Percentiles rank a stretch among this genome's conserved stretches.
Conservation (phyloP, 2,113 vertebrate genomes). For the Isichthys henryi region DNA sequence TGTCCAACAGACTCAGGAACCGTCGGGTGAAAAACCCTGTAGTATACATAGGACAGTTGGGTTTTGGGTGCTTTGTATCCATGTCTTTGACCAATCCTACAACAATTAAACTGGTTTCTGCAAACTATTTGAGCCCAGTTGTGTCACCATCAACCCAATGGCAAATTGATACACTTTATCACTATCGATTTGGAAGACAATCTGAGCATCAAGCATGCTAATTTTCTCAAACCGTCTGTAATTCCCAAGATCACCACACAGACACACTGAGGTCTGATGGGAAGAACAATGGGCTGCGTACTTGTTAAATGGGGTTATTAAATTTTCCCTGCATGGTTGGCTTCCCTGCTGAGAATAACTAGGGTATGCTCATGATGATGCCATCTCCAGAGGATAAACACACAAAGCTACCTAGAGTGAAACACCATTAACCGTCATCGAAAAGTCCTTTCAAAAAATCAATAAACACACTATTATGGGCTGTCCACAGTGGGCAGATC, state of each 20-base stretch:
- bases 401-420: background rate
- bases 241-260: background rate
- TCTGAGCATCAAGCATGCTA: background rate
- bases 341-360: background rate
- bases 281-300: background rate
- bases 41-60: background rate
- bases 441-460: slow-evolving; percentile 1
- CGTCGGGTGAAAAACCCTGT: background rate
- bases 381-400: background rate
- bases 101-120: background rate
- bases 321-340: background rate
- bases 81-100: background rate
- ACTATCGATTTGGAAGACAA: background rate
- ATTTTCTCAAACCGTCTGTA: background rate
- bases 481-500: background rate
- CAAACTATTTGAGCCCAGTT: background rate
- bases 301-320: background rate
- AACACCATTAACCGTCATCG: background rate
- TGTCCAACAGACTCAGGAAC: background rate
- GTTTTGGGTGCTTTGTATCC: background rate
- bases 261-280: background rate
- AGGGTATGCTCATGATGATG: background rate
- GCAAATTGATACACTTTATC: background rate
- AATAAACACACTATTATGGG: background rate
- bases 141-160: background rate